These are phyloP conservation scores for Pandemis heparana DNA, from an alignment of 2,888 invertebrate genomes.

Conservation along the genomic window DNA sequence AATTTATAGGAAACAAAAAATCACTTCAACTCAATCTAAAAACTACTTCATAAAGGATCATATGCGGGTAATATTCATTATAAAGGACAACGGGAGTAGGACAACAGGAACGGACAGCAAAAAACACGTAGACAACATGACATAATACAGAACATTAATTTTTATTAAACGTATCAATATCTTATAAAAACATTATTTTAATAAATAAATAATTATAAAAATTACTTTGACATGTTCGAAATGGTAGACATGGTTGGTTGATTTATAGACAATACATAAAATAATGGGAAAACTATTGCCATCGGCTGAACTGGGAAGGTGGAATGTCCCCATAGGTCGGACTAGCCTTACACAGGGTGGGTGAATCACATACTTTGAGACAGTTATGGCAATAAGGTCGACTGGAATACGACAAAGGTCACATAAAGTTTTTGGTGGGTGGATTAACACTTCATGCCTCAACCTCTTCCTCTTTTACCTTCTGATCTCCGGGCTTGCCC, in stretches of 20 bases:
- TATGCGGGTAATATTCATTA: constrained; percentile 7
- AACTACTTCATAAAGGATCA: constrained; percentile 11
- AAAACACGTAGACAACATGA: constrained; percentile 63
- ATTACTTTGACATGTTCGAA: constrained; percentile 70
- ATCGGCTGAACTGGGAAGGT: constrained; percentile 50
- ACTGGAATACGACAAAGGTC: constrained; percentile 70
- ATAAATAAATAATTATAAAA: constrained; percentile 78
- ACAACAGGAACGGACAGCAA: constrained; percentile 12
- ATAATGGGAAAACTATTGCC: constrained; percentile 59
- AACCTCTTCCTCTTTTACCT: constrained; percentile 93
- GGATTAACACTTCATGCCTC: constrained; percentile 90
- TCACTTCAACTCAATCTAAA: constrained; percentile 15
- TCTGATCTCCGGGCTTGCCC: constrained; percentile 95
- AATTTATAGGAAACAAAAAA: constrained; percentile 1
- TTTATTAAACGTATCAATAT: constrained; percentile 78
- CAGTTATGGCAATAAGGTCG: constrained; percentile 65
- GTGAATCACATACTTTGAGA: constrained; percentile 70
- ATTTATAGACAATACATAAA: constrained; percentile 68
- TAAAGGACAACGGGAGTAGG: not conserved
- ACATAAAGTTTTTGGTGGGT: constrained; percentile 67
- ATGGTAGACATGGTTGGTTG: constrained; percentile 64
- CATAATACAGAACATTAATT: constrained; percentile 82
- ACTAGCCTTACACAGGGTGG: constrained; percentile 50
- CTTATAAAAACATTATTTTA: constrained; percentile 79
- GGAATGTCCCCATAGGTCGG: constrained; percentile 44